Conservation (phyloP, 2,888 invertebrate genomes). For the Clanis bilineata region DNA sequence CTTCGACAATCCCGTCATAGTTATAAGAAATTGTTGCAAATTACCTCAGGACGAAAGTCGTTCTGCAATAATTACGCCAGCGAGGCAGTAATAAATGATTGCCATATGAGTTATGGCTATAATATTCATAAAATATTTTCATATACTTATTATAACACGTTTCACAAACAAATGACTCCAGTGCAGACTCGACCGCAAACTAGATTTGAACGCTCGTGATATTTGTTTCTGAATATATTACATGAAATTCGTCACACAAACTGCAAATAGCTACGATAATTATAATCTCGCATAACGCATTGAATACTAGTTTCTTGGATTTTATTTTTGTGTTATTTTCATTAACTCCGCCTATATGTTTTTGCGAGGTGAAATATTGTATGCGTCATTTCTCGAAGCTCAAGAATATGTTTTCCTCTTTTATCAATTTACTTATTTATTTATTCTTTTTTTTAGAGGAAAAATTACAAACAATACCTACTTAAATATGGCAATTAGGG, state of each 20-base stretch:
- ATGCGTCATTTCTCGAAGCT: background rate
- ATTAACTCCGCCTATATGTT: background rate
- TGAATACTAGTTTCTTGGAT: background rate
- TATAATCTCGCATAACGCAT: constrained; percentile 2
- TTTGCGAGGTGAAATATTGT: background rate
- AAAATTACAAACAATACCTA: too few species aligned
- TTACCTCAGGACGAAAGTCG: too few species aligned
- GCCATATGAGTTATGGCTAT: background rate
- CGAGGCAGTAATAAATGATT: background rate
- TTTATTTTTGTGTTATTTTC: background rate
- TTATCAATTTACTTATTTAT: too few species aligned
- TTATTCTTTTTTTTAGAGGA: too few species aligned
- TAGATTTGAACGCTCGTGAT: background rate
- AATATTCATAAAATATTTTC: constrained; percentile 1
- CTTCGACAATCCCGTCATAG: background rate
- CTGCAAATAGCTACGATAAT: background rate
- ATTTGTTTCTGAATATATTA: constrained; percentile 16
- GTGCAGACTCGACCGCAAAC: constrained; percentile 9
- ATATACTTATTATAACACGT: too few species aligned
- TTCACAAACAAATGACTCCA: constrained; percentile 1
- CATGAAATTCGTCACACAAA: constrained; percentile 10
- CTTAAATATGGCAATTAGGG: too few species aligned
- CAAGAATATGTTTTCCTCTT: background rate
- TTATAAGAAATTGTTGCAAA: background rate
- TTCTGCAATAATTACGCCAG: too few species aligned